A percentile compares a stretch with the other conserved stretches of the same genome.
Evolutionary conservation across 2,113 vertebrate species (phyloP).

Genomic region (Myodes glareolus): DNA sequence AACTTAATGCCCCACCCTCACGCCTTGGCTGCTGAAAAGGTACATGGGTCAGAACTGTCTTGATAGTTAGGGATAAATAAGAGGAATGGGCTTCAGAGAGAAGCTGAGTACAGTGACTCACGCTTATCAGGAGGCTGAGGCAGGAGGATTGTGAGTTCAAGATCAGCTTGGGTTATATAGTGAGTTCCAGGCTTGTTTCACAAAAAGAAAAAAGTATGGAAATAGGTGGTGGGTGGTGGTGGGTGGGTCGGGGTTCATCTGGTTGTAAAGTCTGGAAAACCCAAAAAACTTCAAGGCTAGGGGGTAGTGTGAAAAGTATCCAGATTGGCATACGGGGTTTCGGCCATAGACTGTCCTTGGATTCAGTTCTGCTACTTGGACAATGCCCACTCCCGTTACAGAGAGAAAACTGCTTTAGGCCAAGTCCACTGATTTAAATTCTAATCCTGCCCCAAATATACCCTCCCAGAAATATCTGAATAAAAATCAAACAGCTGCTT

Average conservation of each 20-base stretch:
- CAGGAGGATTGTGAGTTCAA: not conserved
- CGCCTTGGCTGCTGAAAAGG: fast-evolving
- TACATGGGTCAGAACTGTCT: not conserved
- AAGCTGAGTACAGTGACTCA: not conserved
- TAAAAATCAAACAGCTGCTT: not conserved
- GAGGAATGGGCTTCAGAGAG: not conserved
- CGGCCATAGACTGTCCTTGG: not conserved
- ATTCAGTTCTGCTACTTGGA: not conserved
- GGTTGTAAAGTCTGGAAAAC: not conserved
- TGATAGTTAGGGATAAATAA: not conserved
- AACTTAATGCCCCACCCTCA: not conserved
- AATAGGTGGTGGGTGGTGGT: not conserved
- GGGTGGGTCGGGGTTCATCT: too few species aligned
- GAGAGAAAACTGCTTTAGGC: not conserved
- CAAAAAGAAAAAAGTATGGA: not conserved
- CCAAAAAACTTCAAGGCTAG: not conserved
- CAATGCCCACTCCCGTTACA: not conserved
- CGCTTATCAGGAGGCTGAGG: not conserved
- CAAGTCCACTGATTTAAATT: not conserved
- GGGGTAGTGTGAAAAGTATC: not conserved
- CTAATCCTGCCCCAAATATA: not conserved
- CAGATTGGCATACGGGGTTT: not conserved
- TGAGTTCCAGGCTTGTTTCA: not conserved
- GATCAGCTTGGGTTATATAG: not conserved
- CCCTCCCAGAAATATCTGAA: not conserved